A percentile compares a stretch with the other conserved stretches of the same genome.
Conservation (phyloP, 2,113 vertebrate genomes). For the Rhinopomastus cyanomelas region DNA sequence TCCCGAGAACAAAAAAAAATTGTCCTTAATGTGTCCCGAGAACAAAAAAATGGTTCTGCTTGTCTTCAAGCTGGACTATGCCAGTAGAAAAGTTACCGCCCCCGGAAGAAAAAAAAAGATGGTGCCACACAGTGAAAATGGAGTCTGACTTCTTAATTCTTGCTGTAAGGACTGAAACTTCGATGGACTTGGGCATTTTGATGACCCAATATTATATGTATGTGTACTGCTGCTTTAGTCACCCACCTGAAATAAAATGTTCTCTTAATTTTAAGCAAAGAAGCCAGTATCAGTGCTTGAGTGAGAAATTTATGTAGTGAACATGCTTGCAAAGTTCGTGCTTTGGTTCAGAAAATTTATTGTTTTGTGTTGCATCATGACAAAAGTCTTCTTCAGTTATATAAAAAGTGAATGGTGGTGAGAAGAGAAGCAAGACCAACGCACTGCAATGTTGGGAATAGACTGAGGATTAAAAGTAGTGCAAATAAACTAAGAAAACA, state of each 20-base stretch:
- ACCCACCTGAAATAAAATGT: background rate
- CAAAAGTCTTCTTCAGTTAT: background rate
- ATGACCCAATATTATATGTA: background rate
- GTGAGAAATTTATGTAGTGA: background rate
- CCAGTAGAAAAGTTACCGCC: background rate
- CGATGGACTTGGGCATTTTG: background rate
- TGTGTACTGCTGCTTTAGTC: background rate
- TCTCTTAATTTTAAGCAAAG: background rate
- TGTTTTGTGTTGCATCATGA: background rate
- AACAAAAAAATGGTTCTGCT: background rate
- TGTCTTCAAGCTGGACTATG: background rate
- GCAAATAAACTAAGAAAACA: background rate
- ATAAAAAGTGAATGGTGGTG: background rate
- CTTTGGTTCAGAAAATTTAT: background rate
- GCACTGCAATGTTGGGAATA: background rate
- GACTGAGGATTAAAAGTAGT: background rate
- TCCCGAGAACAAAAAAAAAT: background rate
- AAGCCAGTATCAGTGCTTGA: background rate
- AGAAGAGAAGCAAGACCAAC: background rate
- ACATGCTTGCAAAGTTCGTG: background rate
- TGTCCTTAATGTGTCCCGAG: background rate
- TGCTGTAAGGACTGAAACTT: background rate
- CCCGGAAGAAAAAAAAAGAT: background rate
- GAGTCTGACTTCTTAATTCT: background rate
- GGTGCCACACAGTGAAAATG: background rate